Evolutionary conservation across 2,113 vertebrate species (phyloP), one percentile per base, ranked within the genome.

Genomic region (Thoracochromis brauschi): DNA sequence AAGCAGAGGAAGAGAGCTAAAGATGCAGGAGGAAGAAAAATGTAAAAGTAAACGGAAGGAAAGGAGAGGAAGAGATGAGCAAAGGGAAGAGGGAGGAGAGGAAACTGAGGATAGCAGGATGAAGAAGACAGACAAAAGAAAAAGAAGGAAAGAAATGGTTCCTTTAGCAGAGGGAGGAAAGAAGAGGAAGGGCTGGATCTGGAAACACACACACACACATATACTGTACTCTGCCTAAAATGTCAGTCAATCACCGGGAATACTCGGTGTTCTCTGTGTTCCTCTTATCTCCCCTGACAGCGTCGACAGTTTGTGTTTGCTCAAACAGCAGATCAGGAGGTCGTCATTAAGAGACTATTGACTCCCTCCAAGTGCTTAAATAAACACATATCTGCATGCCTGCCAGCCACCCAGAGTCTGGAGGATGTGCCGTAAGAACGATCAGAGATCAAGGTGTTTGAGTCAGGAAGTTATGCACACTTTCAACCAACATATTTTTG

Each of bases 281-380:
- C 63, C 31, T 81, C 90, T 90, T 93, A 92, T 93, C 94, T 92
- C 82, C 38, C 55, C 87, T 68, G 92, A 93, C 93, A 93, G 88
- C 93, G 89, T 80, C 35, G 84, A 92, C 90, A 78, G 88, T 85
- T 81, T 86, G 81, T 85, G 90, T 91, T 93, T 93, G 90, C 89
- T 93, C 92, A 93, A 88, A 90, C 91, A 86, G 88, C 85, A 65
- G 87, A 93, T 92, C 91, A 89, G 91, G 80, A 84, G 88, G 88
- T 35, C 65, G 5, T 87, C 92, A 88, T 88, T 81, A 91, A 87
- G 87, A 94, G 53, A 87, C 79, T 55, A 78, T 60, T 49, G 89
- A 91, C 91, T 92, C 82, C 85, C 42, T 81, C 42, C 29, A 4
- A 85, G 81, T 11, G 89, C 90, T 82, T 92, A 73, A 91, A 90